These are phyloP conservation scores for Pegoplata infirma DNA, from an alignment of 2,888 invertebrate genomes.

Conservation along the genomic window DNA sequence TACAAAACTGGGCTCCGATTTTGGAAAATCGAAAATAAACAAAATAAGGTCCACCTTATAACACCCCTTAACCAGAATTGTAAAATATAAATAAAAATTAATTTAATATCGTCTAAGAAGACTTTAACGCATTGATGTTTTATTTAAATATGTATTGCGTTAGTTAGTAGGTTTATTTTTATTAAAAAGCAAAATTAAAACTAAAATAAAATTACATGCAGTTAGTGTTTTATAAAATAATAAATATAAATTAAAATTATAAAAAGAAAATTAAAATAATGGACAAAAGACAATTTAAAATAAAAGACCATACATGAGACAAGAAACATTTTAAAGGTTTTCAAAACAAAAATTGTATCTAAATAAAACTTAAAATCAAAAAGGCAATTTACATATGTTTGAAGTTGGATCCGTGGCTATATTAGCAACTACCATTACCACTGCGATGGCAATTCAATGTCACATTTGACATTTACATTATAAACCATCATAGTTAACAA, in stretches of 20 bases:
- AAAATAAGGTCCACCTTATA: too few relatives aligned
- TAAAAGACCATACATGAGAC: not conserved
- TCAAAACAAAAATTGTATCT: not conserved
- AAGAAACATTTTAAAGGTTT: not conserved
- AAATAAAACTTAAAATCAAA: too few relatives aligned
- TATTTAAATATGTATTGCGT: not conserved
- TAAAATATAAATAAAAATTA: conserved; percentile 53
- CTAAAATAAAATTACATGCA: not conserved
- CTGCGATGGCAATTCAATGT: too few relatives aligned
- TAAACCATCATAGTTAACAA: too few relatives aligned
- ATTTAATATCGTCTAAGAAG: not conserved
- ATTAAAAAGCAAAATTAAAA: not conserved
- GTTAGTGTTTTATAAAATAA: not conserved
- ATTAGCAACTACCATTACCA: too few relatives aligned
- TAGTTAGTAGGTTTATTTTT: not conserved
- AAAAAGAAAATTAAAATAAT: not conserved
- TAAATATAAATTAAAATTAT: not conserved
- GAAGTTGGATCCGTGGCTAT: too few relatives aligned
- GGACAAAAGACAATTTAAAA: not conserved
- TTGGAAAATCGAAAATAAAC: too few relatives aligned
- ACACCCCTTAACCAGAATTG: too few relatives aligned
- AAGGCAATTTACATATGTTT: too few relatives aligned
- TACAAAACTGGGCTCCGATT: too few relatives aligned
- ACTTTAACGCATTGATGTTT: conserved; percentile 51
- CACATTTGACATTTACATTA: too few relatives aligned